These are phyloP conservation scores for Betta splendens DNA, from an alignment of 2,797 vertebrate species.

Conservation along the genomic window DNA sequence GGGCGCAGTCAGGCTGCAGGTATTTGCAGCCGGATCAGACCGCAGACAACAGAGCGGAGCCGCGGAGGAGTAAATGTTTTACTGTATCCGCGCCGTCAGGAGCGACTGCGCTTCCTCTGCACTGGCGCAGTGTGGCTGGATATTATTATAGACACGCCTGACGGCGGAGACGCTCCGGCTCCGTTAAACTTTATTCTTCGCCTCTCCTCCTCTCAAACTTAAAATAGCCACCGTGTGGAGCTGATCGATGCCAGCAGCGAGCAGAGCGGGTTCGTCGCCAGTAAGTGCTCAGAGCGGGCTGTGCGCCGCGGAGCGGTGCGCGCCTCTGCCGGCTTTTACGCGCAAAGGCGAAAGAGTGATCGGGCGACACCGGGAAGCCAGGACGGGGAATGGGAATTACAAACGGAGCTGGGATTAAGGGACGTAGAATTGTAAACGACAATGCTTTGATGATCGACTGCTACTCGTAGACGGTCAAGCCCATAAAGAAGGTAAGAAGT, in stretches of 20 bases:
- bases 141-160: neutral
- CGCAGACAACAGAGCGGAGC: constrained; percentile 10
- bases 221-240: neutral
- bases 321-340: constrained; percentile 15
- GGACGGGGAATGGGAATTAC: constrained; percentile 35
- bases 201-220: constrained; percentile 16
- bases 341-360: constrained; percentile 4
- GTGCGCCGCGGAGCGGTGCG: constrained; percentile 8
- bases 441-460: constrained; percentile 13
- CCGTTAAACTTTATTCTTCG: neutral
- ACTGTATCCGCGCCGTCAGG: neutral
- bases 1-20: constrained; percentile 20
- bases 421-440: constrained; percentile 14
- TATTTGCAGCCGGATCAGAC: constrained; percentile 18
- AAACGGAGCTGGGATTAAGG: constrained; percentile 38
- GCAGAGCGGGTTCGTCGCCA: neutral
- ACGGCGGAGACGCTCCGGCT: neutral
- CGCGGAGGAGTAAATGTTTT: neutral
- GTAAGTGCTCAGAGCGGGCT: neutral
- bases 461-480: constrained; percentile 5
- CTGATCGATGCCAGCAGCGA: constrained; percentile 2
- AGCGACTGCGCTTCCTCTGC: neutral
- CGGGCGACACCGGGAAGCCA: neutral
- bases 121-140: neutral
- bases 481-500: constrained; percentile 45